Percentiles rank a stretch among this genome's conserved stretches.
Conservation (phyloP, 1,140 invertebrate genomes). For the Sesamia nonagrioides region DNA sequence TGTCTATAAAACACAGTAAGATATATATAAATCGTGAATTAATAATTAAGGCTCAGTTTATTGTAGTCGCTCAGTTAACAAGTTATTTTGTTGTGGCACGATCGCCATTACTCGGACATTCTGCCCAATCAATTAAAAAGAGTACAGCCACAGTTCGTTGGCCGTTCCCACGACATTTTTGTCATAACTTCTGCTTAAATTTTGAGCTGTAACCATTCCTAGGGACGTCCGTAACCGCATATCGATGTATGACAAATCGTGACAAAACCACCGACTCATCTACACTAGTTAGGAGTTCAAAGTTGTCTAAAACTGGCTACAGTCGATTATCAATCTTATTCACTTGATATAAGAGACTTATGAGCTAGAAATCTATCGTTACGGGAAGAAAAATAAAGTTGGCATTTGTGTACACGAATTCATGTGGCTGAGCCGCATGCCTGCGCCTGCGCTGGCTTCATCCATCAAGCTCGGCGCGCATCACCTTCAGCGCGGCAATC, state of each 20-base stretch:
- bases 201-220: constrained; percentile 61
- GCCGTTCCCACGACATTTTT: constrained; percentile 75
- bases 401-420: constrained; percentile 67
- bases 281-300: constrained; percentile 57
- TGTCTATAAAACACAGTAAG: constrained; percentile 20
- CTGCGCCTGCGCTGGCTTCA: constrained; percentile 73
- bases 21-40: constrained; percentile 55
- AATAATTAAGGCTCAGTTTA: constrained; percentile 54
- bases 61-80: constrained; percentile 54
- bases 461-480: constrained; percentile 84
- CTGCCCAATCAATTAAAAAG: constrained; percentile 67
- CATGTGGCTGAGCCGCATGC: constrained; percentile 76
- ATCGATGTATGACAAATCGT: constrained; percentile 84
- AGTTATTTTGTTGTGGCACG: constrained; percentile 58
- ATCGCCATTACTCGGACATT: constrained; percentile 61
- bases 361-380: constrained; percentile 23
- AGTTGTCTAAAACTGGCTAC: not conserved
- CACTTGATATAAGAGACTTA: constrained; percentile 34
- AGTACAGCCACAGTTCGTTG: constrained; percentile 59
- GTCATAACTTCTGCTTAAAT: constrained; percentile 76
- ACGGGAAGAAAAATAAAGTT: constrained; percentile 54
- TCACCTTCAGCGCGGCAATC: constrained; percentile 82
- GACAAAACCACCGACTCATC: constrained; percentile 85
- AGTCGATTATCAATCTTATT: constrained; percentile 57
- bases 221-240: constrained; percentile 72